A percentile compares a stretch with the other conserved stretches of the same genome.
Conservation (phyloP, 2,888 invertebrate species). For the Helobdella robusta region DNA sequence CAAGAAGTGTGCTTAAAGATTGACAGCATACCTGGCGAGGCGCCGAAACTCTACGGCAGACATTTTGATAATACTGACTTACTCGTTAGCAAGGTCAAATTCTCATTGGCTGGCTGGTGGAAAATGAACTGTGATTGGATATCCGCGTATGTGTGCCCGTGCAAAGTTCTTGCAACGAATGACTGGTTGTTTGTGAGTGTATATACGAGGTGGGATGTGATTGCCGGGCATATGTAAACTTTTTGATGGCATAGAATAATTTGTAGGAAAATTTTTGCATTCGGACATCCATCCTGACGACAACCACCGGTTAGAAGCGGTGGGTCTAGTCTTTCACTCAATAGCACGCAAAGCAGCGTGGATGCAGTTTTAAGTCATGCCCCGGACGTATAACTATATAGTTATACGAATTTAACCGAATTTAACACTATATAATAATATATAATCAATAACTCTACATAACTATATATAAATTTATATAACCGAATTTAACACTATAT, state of each 20-base stretch:
- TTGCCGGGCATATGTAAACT: neutral
- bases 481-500: too few relatives aligned
- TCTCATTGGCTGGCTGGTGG: too few relatives aligned
- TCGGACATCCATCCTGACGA: too few relatives aligned
- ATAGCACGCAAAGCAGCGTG: too few relatives aligned
- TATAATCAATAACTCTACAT: too few relatives aligned
- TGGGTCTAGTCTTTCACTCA: too few relatives aligned
- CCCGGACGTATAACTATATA: too few relatives aligned
- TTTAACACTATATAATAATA: too few relatives aligned
- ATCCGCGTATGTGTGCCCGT: neutral
- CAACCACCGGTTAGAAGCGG: too few relatives aligned
- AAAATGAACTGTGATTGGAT: neutral
- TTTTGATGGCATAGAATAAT: neutral
- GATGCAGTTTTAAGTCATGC: too few relatives aligned
- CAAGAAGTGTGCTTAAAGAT: conserved; percentile 64
- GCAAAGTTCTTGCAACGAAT: neutral
- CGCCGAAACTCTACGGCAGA: conserved; percentile 94
- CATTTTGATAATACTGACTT: conserved; percentile 95
- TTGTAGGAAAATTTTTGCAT: neutral
- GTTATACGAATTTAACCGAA: too few relatives aligned
- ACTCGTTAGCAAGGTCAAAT: conserved; percentile 67
- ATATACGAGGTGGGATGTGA: neutral
- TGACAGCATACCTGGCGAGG: conserved; percentile 82
- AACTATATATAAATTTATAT: too few relatives aligned
- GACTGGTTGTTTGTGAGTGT: neutral